These are phyloP conservation scores for Camponotus fellah DNA, from an alignment of 2,888 invertebrate genomes.

Conservation along the genomic window DNA sequence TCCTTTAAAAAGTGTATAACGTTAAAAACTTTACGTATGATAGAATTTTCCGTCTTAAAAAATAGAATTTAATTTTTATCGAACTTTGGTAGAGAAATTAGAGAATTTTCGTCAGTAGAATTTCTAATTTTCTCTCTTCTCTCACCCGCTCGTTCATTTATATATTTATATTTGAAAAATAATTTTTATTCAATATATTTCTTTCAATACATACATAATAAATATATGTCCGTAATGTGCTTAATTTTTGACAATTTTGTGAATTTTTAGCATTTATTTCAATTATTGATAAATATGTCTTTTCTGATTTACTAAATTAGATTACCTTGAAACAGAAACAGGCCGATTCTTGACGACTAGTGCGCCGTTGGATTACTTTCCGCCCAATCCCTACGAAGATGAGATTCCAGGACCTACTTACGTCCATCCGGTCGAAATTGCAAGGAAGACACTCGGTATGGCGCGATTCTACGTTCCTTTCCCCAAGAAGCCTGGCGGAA, in stretches of 20 bases:
- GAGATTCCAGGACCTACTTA: conserved; percentile 74
- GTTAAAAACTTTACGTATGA: conserved; percentile 11
- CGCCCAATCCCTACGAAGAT: conserved; percentile 81
- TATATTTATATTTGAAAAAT: background rate
- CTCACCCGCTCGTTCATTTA: background rate
- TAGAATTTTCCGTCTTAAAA: background rate
- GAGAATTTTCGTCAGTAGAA: background rate
- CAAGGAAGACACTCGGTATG: conserved; percentile 51
- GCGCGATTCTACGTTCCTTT: conserved; percentile 76
- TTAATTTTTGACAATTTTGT: background rate
- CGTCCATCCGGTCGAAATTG: conserved; percentile 65
- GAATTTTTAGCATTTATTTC: background rate
- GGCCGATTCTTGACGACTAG: conserved; percentile 70
- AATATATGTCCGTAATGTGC: background rate
- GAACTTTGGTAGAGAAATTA: background rate
- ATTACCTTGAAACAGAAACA: conserved; percentile 40
- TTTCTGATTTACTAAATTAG: background rate
- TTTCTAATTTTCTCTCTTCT: background rate
- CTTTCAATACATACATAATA: background rate
- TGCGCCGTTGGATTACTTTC: conserved; percentile 78
- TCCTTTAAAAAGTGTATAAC: background rate
- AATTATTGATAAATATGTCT: background rate
- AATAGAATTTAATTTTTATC: background rate
- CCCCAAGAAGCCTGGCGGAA: conserved; percentile 83
- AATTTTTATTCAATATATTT: background rate